Evolutionary conservation across 2,113 vertebrate genomes (phyloP).

Genomic region (Nansenia antarctica): DNA sequence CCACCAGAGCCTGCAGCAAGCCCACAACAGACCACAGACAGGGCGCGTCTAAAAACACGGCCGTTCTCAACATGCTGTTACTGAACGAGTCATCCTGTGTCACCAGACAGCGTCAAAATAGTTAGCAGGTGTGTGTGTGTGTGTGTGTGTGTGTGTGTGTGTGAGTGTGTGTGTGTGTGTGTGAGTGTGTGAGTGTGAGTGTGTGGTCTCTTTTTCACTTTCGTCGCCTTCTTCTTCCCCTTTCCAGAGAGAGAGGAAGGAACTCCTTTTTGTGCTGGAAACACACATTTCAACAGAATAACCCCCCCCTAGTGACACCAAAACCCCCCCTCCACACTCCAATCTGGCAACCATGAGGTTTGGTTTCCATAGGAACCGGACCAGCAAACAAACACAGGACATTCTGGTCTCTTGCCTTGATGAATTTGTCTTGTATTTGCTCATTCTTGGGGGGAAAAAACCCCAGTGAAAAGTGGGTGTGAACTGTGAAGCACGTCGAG

Average conservation of each 20-base stretch:
- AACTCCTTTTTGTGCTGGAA: conserved; percentile 39
- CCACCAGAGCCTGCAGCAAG: background rate
- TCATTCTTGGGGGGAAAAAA: conserved; percentile 27
- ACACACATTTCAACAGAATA: conserved; percentile 16
- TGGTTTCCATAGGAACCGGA: conserved; percentile 46
- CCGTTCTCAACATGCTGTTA: too few species aligned
- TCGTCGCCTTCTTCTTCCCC: conserved; percentile 30
- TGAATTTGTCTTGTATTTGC: conserved; percentile 36
- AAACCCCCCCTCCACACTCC: conserved; percentile 40
- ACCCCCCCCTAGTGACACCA: conserved; percentile 36
- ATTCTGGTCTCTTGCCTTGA: conserved; percentile 6
- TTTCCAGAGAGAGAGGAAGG: conserved; percentile 49
- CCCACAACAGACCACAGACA: background rate
- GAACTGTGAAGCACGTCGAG: too few species aligned
- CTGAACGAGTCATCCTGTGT: background rate
- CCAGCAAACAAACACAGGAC: conserved; percentile 60
- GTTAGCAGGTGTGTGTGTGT: too few species aligned
- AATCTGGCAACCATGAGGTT: conserved; percentile 31
- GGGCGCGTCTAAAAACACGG: background rate
- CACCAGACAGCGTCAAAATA: background rate
- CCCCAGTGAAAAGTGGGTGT: conserved; percentile 12
- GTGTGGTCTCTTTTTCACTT: conserved; percentile 18
- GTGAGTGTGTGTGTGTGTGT: too few species aligned
- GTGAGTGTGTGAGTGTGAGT: too few species aligned
- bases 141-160: too few species aligned